A percentile compares a stretch with the other conserved stretches of the same genome.
phyloP scores from a whole-genome alignment of 2,797 vertebrate species.

The Leuciscus waleckii region DNA sequence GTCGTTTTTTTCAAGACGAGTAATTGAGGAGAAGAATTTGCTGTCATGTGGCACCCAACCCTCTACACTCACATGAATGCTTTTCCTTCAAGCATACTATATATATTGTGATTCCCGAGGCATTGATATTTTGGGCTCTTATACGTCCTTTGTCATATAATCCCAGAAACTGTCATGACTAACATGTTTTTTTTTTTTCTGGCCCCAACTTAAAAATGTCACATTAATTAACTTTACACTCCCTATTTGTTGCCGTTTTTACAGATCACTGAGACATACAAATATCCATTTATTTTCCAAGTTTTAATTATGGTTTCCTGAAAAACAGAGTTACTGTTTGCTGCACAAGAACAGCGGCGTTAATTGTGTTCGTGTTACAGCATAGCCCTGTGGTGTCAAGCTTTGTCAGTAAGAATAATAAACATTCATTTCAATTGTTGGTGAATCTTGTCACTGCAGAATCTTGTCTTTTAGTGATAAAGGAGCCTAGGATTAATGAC shows the following conservation, averaged over 20 bases:
- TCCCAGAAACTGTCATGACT: constrained; percentile 1
- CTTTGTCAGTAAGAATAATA: constrained; percentile 31
- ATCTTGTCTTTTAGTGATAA: background rate
- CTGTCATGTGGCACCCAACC: constrained; percentile 19
- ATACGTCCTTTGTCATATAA: background rate
- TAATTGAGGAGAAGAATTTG: constrained; percentile 38
- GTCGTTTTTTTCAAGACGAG: constrained; percentile 53
- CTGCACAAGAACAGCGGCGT: constrained; percentile 32
- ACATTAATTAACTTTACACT: constrained; percentile 62
- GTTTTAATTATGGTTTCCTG: constrained; percentile 60
- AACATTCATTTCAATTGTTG: constrained; percentile 19
- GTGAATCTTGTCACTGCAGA: constrained; percentile 5
- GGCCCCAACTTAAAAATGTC: constrained; percentile 42
- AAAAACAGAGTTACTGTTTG: constrained; percentile 43
- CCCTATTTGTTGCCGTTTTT: constrained; percentile 52
- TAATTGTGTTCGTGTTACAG: constrained; percentile 49
- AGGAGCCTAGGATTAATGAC: background rate
- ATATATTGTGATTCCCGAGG: background rate
- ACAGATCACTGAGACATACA: constrained; percentile 57
- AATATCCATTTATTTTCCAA: constrained; percentile 59
- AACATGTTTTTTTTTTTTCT: background rate
- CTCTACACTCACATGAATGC: background rate
- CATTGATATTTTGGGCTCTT: background rate
- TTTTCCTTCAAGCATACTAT: background rate
- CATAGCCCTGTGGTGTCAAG: constrained; percentile 32